phyloP scores from a whole-genome alignment of 2,888 invertebrate genomes.

The Cephus rjabovi region DNA sequence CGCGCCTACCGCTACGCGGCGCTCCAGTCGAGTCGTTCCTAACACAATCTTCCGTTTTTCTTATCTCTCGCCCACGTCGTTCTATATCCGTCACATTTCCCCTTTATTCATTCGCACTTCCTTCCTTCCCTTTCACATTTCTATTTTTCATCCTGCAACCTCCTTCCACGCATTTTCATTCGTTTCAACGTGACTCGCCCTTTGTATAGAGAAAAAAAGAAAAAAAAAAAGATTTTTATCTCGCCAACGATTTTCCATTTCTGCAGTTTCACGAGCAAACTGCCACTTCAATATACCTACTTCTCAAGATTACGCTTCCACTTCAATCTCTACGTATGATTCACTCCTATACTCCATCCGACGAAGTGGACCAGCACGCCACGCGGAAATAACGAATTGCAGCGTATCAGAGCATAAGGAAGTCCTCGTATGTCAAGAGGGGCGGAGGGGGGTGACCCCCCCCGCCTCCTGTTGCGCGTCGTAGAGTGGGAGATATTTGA shows the following conservation, averaged over 20 bases:
- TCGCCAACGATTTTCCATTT: background rate
- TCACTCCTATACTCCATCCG: background rate
- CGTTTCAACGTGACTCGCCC: background rate
- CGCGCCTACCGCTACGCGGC: background rate
- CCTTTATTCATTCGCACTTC: slow-evolving; percentile 12
- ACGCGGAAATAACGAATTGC: slow-evolving; percentile 24
- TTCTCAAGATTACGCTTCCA: background rate
- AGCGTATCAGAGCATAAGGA: slow-evolving; percentile 17
- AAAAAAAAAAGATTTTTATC: background rate
- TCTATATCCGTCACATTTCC: slow-evolving; percentile 4
- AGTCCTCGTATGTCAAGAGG: slow-evolving; percentile 4
- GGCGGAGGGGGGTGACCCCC: background rate
- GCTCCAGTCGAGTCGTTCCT: background rate
- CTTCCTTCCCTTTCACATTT: slow-evolving; percentile 15
- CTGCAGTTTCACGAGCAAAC: background rate
- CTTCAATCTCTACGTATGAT: background rate
- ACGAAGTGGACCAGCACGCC: background rate
- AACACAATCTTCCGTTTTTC: background rate
- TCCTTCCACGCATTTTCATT: background rate
- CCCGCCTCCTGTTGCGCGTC: background rate
- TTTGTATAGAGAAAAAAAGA: background rate
- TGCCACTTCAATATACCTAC: background rate
- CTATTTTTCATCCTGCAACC: slow-evolving; percentile 13
- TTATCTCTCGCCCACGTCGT: background rate
- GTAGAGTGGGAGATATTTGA: background rate